Percentiles rank a stretch among this genome's conserved stretches.
Conservation (phyloP, 2,113 vertebrate species). For the Rafetus swinhoei region DNA sequence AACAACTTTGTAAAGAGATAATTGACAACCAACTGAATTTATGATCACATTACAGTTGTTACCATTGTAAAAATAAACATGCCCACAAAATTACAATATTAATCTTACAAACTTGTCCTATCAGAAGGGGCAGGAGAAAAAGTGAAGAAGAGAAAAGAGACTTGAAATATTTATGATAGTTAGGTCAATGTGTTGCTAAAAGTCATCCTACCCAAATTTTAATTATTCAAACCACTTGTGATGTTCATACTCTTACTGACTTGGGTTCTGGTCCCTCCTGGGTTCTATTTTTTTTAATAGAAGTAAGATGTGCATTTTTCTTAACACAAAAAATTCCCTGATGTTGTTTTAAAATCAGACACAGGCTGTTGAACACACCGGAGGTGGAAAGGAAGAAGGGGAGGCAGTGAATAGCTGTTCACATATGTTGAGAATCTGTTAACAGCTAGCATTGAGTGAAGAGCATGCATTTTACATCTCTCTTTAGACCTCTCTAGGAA, state of each 20-base stretch:
- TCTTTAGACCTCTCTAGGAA: background rate
- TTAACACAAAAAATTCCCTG: background rate
- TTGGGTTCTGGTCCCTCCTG: background rate
- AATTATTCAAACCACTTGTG: background rate
- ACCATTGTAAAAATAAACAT: background rate
- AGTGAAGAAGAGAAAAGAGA: background rate
- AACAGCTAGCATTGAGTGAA: background rate
- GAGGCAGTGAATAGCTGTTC: background rate
- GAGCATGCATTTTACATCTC: background rate
- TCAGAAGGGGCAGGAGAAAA: background rate
- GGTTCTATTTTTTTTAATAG: background rate
- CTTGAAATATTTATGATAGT: constrained; percentile 1
- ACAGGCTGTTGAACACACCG: background rate
- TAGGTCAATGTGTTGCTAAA: background rate
- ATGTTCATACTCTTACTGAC: background rate
- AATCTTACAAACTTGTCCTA: background rate
- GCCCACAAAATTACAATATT: background rate
- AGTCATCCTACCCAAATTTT: background rate
- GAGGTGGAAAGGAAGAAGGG: background rate
- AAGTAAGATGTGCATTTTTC: background rate
- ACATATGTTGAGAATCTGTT: background rate
- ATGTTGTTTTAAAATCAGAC: background rate
- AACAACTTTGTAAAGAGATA: background rate
- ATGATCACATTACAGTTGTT: background rate
- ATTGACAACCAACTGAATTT: background rate